phyloP scores from a whole-genome alignment of 2,113 vertebrate species.

The Marmota flaviventris region DNA sequence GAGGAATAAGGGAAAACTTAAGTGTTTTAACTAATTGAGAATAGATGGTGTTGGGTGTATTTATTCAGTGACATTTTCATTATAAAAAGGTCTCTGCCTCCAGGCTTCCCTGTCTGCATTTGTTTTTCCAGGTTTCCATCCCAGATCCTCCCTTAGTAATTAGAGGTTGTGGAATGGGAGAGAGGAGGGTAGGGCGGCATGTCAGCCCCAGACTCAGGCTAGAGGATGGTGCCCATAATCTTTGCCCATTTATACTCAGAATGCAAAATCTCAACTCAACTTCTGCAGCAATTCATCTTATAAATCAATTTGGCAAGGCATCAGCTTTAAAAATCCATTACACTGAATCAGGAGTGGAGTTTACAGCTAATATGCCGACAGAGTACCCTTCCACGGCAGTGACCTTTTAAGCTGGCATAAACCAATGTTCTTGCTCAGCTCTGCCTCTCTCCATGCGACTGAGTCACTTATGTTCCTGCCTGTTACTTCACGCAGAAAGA shows the following conservation, averaged over 20 bases:
- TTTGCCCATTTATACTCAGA: constrained; percentile 74
- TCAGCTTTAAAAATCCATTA: constrained; percentile 86
- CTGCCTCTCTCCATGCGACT: constrained; percentile 64
- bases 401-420: constrained; percentile 83
- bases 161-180: neutral
- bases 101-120: neutral
- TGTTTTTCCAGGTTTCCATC: neutral
- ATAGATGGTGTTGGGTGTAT: neutral
- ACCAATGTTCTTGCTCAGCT: constrained; percentile 75
- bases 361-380: constrained; percentile 75
- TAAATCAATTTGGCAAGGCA: constrained; percentile 83
- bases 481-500: constrained; percentile 62
- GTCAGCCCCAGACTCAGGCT: neutral
- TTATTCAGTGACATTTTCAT: constrained; percentile 36
- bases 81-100: constrained; percentile 9
- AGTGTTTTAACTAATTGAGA: constrained; percentile 21
- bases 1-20: neutral
- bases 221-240: neutral
- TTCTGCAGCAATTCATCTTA: constrained; percentile 80
- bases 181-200: neutral
- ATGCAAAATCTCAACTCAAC: constrained; percentile 67
- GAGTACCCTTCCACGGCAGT: constrained; percentile 64
- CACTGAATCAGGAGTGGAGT: constrained; percentile 75
- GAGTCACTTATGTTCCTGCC: constrained; percentile 79
- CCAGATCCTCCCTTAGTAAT: neutral